Base-by-base conservation (phyloP, 2,113 vertebrate genomes). In the Nerophis lumbriciformis region DNA sequence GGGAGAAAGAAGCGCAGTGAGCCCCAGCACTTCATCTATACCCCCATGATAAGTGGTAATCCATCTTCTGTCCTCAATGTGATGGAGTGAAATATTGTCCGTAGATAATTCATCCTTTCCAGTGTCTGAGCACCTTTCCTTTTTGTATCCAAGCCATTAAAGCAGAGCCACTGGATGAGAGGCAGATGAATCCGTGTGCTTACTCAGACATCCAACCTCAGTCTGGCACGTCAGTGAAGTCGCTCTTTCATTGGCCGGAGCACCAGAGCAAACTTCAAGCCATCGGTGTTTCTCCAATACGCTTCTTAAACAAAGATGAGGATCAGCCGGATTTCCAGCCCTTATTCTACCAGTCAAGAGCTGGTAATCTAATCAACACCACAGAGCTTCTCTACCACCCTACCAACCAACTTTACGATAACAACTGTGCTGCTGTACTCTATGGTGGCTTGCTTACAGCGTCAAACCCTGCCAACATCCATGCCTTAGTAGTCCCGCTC, bases 1-100 rank as follows among this genome's bases (percentile, higher is more conserved):
- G 95, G 97, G 47, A 98, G 96, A 63, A 94, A 94, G 61, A 99
- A 96, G 87, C 90, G 91, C 70, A 99, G 96, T 62, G 94, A 95
- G 52, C 92, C 93, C n/a, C 96, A 98, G 79, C 94, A 95, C 75
- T 98, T 99, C 85, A 91, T 91, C 70, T 98, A 94, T 59, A 94
- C 85, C 5, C 90, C 90, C 19, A 35, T 92, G 54, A 91, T 91
- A 92, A 94, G 95, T 94, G 83, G 54, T 57, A 21, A 21, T 57
- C 10, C 6, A 51, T 8, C 16, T 3, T 50, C 7, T 9, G 28
- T 12, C 13, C 1, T 28, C 4, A 35, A 28, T 35, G 50, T 12
- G 21, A 51, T 52, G 21, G 21, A 53, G 21, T 53, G 11, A 53
- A 53, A 53, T 36, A 7, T 11, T 7, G 50, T 50, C 49, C 3